Conservation (phyloP, 92 coral and sea anemone species). For the Porites evermanni region DNA sequence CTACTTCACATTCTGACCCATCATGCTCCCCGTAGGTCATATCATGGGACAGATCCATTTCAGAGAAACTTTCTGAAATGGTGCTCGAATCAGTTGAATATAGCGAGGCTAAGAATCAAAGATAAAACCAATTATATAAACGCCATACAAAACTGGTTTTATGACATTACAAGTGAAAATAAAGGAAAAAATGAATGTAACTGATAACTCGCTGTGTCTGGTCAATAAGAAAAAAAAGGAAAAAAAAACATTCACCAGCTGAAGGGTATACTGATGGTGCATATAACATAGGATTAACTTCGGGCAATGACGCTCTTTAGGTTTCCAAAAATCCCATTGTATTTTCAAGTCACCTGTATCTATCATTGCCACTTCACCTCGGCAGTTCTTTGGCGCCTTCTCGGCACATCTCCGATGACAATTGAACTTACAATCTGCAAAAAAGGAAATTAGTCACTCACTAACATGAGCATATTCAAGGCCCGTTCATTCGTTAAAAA, state of each 20-base stretch:
- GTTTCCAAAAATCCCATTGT: too few relatives aligned
- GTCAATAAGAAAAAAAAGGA: too few relatives aligned
- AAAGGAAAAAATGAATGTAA: too few relatives aligned
- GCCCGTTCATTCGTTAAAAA: not conserved
- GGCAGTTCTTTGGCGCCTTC: constrained; percentile 94
- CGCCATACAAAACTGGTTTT: too few relatives aligned
- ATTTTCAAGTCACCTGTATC: constrained; percentile 65
- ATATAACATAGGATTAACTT: not conserved
- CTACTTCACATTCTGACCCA: constrained; percentile 68
- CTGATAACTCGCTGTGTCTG: too few relatives aligned
- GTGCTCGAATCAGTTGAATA: constrained; percentile 75
- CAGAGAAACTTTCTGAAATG: constrained; percentile 83
- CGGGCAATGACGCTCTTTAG: not conserved
- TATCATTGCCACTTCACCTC: constrained; percentile 81
- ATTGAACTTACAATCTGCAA: constrained; percentile 94
- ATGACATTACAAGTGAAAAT: too few relatives aligned
- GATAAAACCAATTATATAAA: too few relatives aligned
- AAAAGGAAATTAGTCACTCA: not conserved
- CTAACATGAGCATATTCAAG: not conserved
- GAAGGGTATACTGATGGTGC: too few relatives aligned
- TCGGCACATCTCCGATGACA: constrained; percentile 89
- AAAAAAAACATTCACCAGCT: too few relatives aligned
- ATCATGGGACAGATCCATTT: constrained; percentile 83
- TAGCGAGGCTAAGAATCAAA: constrained; percentile 58
- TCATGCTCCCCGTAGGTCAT: constrained; percentile 74